phyloP scores from a whole-genome alignment of 2,797 vertebrate genomes.

The Eutrigla gurnardus region DNA sequence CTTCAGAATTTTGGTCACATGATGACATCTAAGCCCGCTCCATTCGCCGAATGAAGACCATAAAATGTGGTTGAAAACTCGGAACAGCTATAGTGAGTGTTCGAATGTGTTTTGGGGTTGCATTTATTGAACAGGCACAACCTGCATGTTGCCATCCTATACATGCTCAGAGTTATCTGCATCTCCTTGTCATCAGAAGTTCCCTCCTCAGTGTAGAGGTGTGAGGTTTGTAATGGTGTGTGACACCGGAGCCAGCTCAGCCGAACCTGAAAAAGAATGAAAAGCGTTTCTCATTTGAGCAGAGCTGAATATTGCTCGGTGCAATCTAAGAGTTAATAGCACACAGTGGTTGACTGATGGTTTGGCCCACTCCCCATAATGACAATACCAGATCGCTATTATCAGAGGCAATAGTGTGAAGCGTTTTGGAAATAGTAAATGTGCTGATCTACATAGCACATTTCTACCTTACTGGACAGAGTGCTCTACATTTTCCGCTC shows the following conservation, averaged over 20 bases:
- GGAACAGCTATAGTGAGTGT: not conserved
- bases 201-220: not conserved
- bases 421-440: no score
- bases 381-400: constrained; percentile 89
- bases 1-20: not conserved
- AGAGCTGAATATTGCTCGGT: constrained; percentile 7
- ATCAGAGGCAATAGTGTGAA: constrained; percentile 84
- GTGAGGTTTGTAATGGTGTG: constrained; percentile 12
- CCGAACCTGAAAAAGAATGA: constrained; percentile 27
- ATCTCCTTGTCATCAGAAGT: not conserved
- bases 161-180: not conserved
- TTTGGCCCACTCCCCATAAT: constrained; percentile 86
- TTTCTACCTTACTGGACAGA: no score
- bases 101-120: not conserved
- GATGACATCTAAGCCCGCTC: not conserved
- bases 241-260: not conserved
- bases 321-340: constrained; percentile 62
- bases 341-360: constrained; percentile 63
- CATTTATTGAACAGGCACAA: not conserved
- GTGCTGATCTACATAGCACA: no score
- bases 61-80: not conserved
- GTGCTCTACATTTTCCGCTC: no score
- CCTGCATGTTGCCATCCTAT: not conserved
- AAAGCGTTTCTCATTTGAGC: constrained; percentile 45
- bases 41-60: not conserved